Base-by-base conservation (phyloP, 1,140 invertebrate genomes). In the Papilio polyxenes region DNA sequence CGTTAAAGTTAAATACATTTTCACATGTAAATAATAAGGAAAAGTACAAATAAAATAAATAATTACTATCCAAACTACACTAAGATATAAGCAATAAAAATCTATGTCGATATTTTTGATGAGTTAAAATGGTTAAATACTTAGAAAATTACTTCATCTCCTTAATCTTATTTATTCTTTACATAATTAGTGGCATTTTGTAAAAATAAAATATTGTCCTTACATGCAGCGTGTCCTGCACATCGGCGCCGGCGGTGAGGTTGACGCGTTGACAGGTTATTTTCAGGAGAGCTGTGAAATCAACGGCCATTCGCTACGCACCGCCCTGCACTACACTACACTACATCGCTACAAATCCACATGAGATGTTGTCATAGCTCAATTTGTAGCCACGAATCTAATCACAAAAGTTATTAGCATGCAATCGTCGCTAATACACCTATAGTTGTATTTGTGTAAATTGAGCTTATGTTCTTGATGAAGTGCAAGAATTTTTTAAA, bases 181-280 rank as follows among this genome's bases (percentile, higher is more conserved):
- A n/a, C 0, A 59, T 7, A 59, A 59, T 59, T 20, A 8, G 7
- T 6, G 6, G 2, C 7, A 59, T 17, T 17, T 56, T 4, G 15
- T 49, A n/a, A 56, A 0, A 82, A 82, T 83, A 82, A 82, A 82
- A 76, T 83, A 85, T 87, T 85, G 84, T 79, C 80, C 79, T 49
- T 31, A 62, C 74, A 77, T 44, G 56, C 51, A 75, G 83, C 82
- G 81, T 31, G 5, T 0, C 77, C 77, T 79, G 56, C 37, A 31
- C 75, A 31, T 53, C 40, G 8, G 8, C 9, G 0, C 40, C 4
- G 17, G 37, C 37, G 13, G 31, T 79, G 56, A 80, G n/a, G 10
- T 37, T 80, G 78, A 80, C 78, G 44, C 59, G 78, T 48, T 69
- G 78, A 80, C 78, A 80, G 78, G 78, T 80, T 69, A 80, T 80